Conservation (phyloP, 2,888 invertebrate species). For the Pediacus dermestoides region DNA sequence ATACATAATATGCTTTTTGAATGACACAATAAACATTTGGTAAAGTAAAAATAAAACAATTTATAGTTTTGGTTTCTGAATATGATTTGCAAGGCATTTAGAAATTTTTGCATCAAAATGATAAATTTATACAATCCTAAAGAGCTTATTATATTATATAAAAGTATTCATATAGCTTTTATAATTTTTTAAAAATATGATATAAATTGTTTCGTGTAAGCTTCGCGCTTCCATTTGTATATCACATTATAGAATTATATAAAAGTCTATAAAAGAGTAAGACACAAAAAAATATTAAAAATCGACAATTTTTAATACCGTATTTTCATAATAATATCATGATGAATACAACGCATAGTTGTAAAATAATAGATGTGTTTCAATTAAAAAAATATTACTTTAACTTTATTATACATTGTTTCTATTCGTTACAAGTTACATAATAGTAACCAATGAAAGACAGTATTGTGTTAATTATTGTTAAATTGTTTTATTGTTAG, state of each 20-base stretch:
- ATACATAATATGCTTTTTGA: no score
- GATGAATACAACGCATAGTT: constrained; percentile 14
- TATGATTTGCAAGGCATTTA: no score
- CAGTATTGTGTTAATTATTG: constrained; percentile 35
- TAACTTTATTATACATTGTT: constrained; percentile 10
- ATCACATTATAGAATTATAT: constrained; percentile 5
- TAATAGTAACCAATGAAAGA: constrained; percentile 28
- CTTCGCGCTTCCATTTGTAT: constrained; percentile 34
- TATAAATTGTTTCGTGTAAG: constrained; percentile 27
- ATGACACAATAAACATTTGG: no score
- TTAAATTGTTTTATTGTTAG: constrained; percentile 22
- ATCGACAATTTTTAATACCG: constrained; percentile 16
- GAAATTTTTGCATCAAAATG: no score
- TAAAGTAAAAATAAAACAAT: no score
- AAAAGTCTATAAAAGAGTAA: constrained; percentile 13
- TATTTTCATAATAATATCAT: constrained; percentile 14
- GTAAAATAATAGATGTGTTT: no score
- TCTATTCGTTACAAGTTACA: constrained; percentile 8
- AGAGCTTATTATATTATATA: constrained; percentile 35
- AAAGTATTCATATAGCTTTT: constrained; percentile 37
- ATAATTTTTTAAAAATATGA: constrained; percentile 38
- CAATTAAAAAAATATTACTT: no score
- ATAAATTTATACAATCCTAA: constrained; percentile 31
- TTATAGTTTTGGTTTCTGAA: no score
- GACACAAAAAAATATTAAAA: constrained; percentile 14